phyloP scores from a whole-genome alignment of 2,113 vertebrate genomes.

The Amphiprion percula region DNA sequence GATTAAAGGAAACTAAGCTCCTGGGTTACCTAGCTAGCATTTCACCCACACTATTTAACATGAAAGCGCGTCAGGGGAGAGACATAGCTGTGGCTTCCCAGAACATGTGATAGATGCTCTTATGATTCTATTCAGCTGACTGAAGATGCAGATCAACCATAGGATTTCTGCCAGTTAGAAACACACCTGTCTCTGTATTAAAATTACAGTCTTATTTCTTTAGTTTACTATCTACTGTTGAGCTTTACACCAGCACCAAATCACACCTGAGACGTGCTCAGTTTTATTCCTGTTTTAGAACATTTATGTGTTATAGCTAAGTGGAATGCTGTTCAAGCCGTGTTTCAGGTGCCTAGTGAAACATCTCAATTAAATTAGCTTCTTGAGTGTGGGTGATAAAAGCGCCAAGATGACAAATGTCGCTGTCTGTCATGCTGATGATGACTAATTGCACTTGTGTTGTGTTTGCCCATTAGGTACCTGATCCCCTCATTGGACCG shows the following conservation, averaged over 20 bases:
- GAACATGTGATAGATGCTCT: conserved; percentile 19
- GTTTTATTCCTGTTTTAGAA: conserved; percentile 17
- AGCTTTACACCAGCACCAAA: conserved; percentile 13
- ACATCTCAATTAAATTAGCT: conserved; percentile 58
- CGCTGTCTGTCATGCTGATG: conserved; percentile 53
- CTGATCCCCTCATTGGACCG: conserved; percentile 95
- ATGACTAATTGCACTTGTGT: conserved; percentile 65
- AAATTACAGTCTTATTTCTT: conserved; percentile 9
- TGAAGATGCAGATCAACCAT: conserved; percentile 44
- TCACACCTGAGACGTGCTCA: neutral
- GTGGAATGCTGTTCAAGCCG: conserved; percentile 44
- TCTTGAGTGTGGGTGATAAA: conserved; percentile 49
- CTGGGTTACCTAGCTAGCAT: conserved; percentile 54
- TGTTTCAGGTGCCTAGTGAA: conserved; percentile 42
- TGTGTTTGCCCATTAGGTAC: conserved; percentile 85
- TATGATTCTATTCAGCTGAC: conserved; percentile 38
- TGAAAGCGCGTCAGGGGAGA: conserved; percentile 41
- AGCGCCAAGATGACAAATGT: conserved; percentile 57
- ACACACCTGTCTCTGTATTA: neutral
- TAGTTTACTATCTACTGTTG: neutral
- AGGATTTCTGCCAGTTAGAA: conserved; percentile 21
- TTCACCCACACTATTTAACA: conserved; percentile 68
- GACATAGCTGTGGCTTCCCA: conserved; percentile 17
- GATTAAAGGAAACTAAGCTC: conserved; percentile 64
- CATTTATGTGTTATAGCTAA: conserved; percentile 27